These are phyloP conservation scores for Drosophila sp. DNA, from an alignment of 1,140 invertebrate species.

Conservation along the genomic window DNA sequence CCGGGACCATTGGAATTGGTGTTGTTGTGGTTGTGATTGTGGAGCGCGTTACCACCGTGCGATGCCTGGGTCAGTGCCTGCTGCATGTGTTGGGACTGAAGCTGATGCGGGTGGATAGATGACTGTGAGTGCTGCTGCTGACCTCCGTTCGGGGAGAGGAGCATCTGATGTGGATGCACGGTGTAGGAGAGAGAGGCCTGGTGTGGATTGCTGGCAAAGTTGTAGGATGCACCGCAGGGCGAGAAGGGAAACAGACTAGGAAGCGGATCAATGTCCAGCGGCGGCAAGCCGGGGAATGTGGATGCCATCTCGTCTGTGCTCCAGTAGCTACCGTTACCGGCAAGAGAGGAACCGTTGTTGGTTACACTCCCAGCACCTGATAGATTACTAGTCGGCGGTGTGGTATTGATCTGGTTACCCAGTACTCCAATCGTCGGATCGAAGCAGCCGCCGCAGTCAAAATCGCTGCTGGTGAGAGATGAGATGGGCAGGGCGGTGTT, in stretches of 20 bases:
- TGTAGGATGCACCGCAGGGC: constrained; percentile 88
- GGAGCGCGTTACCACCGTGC: constrained; percentile 70
- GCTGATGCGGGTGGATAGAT: constrained; percentile 53
- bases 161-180: constrained; percentile 85
- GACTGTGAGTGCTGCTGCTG: constrained; percentile 65
- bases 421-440: constrained; percentile 78
- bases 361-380: constrained; percentile 36
- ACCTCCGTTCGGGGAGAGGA: constrained; percentile 76
- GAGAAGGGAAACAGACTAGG: constrained; percentile 90
- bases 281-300: constrained; percentile 88
- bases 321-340: constrained; percentile 86
- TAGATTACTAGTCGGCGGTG: constrained; percentile 55
- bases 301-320: constrained; percentile 92
- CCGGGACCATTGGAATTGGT: constrained; percentile 27
- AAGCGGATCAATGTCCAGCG: constrained; percentile 91
- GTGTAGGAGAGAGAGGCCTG: constrained; percentile 86
- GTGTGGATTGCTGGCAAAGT: constrained; percentile 85
- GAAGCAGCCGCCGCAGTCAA: constrained; percentile 83
- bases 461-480: constrained; percentile 78
- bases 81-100: constrained; percentile 57
- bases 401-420: constrained; percentile 65
- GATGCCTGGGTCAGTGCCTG: constrained; percentile 69
- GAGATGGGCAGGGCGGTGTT: constrained; percentile 81
- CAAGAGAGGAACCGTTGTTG: constrained; percentile 20
- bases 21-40: constrained; percentile 50